These are phyloP conservation scores for Sinocyclocheilus maitianheensis DNA, from an alignment of 2,113 vertebrate genomes.

Conservation along the genomic window DNA sequence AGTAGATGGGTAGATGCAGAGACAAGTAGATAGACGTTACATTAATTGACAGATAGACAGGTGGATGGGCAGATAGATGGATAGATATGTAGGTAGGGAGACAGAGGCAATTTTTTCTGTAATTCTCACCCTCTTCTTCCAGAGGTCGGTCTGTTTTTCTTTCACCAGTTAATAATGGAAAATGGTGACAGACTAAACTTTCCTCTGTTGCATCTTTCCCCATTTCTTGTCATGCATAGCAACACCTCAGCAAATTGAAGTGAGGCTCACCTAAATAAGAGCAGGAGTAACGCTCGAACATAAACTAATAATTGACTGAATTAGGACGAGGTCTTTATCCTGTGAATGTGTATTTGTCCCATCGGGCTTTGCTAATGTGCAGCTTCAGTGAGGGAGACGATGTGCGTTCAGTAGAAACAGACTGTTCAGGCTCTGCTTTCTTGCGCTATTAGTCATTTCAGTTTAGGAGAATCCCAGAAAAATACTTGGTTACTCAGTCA, in stretches of 20 bases:
- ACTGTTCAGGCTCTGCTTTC: background rate
- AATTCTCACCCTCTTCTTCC: background rate
- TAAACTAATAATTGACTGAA: slow-evolving; percentile 20
- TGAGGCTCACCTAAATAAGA: background rate
- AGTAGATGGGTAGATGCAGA: background rate
- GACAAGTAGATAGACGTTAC: background rate
- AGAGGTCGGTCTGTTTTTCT: background rate
- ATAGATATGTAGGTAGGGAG: background rate
- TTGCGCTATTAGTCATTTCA: background rate
- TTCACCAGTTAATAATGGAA: background rate
- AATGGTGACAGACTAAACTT: background rate
- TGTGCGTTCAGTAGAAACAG: background rate
- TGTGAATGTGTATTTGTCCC: background rate
- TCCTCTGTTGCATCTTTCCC: background rate
- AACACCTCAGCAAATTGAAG: slow-evolving; percentile 4
- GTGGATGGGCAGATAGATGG: background rate
- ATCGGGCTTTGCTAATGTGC: background rate
- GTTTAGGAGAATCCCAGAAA: background rate
- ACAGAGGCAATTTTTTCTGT: background rate
- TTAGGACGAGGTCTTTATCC: background rate
- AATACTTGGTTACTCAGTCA: background rate
- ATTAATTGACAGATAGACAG: background rate
- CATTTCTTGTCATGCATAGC: background rate
- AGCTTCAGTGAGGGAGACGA: background rate
- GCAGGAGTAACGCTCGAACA: background rate